Base-by-base conservation (phyloP, 23 tunicate species). In the Pegea sp. region DNA sequence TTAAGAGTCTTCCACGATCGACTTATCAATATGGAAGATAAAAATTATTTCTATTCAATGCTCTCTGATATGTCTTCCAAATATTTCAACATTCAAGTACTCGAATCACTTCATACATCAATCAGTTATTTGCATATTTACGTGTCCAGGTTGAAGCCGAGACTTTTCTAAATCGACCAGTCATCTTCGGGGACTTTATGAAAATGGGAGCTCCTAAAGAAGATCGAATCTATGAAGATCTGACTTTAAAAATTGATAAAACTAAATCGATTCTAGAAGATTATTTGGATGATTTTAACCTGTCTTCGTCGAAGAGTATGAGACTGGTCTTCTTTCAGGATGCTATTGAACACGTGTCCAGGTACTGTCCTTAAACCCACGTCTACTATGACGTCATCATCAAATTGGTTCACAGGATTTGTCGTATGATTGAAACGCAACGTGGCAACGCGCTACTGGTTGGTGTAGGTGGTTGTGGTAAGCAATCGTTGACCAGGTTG, bases 1-100 rank as follows among this genome's bases (percentile, higher is more conserved):
- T 72, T 61, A 23, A 73, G 99, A 16, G 99, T 91, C 13, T 91
- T 91, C 74, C 99, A 91, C 64, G 99, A 91, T 60, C 92, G 99
- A 53, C 78, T 91, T 28, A 91, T 91, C 69, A 81, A 91, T 66
- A 33, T 24, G n/a, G 93, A 78, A 0, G 99, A 91, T 57, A 91
- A 91, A 54, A 62, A 71, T 53, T 91, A 91, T 33, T 91, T 91
- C 62, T 84, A 79, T 56, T 51, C 58, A 21, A 91, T 91, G 22
- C 51, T 91, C 5, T 32, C 77, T 31, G 99, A 91, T 31, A 74
- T 91, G 70, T 92, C 99, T 2, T 65, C 53, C 81, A 91, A 79
- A 48, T 87, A 91, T 59, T 91, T 91, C 69, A 61, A 71, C 26
- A 87, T 74, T 49, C 62, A 48, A 3, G 92, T 78, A 53, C 16